phyloP scores from a whole-genome alignment of 2,888 invertebrate genomes.

The Hypercompe scribonia region DNA sequence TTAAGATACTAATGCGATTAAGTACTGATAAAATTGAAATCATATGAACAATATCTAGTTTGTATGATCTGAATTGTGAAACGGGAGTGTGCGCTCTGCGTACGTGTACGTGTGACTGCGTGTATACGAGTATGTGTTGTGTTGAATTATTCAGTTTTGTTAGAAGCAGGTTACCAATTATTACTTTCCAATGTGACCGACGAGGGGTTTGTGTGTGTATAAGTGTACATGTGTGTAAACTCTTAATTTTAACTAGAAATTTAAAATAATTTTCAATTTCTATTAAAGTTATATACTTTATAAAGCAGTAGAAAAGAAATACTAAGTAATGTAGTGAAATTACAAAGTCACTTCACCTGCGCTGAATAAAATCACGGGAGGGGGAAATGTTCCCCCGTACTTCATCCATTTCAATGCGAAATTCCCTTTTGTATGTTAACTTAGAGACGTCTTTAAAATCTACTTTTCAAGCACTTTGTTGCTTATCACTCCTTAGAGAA shows the following conservation, averaged over 20 bases:
- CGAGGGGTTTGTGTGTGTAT: no score
- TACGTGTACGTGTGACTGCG: no score
- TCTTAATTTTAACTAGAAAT: background rate
- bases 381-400: background rate
- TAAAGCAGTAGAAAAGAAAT: background rate
- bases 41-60: no score
- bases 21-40: background rate
- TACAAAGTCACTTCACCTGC: background rate
- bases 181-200: no score
- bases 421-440: constrained; percentile 33
- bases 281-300: background rate
- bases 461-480: constrained; percentile 12
- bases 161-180: no score
- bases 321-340: constrained; percentile 5
- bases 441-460: constrained; percentile 17
- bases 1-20: background rate
- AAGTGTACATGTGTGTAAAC: no score
- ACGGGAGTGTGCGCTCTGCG: no score
- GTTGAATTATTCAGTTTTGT: no score
- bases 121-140: no score
- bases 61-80: no score
- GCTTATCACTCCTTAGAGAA: constrained; percentile 24
- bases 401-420: constrained; percentile 32
- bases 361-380: background rate
- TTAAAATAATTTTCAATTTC: background rate